Conservation (phyloP, 2,797 vertebrate species). For the Danio jaintianensis region DNA sequence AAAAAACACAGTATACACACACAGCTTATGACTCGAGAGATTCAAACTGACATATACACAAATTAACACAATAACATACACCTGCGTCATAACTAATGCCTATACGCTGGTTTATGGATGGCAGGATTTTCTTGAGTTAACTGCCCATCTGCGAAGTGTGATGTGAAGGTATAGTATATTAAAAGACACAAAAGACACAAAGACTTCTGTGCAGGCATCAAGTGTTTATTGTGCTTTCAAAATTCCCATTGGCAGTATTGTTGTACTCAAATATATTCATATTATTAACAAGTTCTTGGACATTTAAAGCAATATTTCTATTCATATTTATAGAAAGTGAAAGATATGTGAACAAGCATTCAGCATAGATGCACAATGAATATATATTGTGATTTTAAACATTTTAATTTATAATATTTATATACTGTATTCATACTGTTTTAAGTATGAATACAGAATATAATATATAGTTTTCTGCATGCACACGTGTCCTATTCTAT, state of each 20-base stretch:
- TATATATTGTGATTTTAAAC: neutral
- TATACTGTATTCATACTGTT: too few relatives aligned
- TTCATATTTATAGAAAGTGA: too few relatives aligned
- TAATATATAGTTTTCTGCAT: too few relatives aligned
- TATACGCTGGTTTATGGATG: slow-evolving; percentile 30
- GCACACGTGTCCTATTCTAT: too few relatives aligned
- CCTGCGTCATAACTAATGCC: slow-evolving; percentile 28
- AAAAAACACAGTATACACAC: slow-evolving; percentile 43
- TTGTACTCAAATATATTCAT: neutral
- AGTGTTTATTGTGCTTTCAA: neutral
- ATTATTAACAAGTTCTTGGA: too few relatives aligned
- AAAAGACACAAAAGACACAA: slow-evolving; percentile 29
- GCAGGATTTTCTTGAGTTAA: neutral
- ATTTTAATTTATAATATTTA: neutral
- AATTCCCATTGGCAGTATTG: neutral
- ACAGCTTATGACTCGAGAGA: slow-evolving; percentile 30
- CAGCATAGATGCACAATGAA: too few relatives aligned
- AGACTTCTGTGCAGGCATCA: neutral
- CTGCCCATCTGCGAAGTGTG: slow-evolving; percentile 25
- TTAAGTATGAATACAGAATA: too few relatives aligned
- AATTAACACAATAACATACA: slow-evolving; percentile 37
- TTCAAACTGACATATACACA: slow-evolving; percentile 32
- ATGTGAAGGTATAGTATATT: slow-evolving; percentile 51
- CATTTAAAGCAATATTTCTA: too few relatives aligned
- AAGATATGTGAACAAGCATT: too few relatives aligned